These are phyloP conservation scores for Sebastes variabilis DNA, from an alignment of 2,797 vertebrate genomes.

Conservation along the genomic window DNA sequence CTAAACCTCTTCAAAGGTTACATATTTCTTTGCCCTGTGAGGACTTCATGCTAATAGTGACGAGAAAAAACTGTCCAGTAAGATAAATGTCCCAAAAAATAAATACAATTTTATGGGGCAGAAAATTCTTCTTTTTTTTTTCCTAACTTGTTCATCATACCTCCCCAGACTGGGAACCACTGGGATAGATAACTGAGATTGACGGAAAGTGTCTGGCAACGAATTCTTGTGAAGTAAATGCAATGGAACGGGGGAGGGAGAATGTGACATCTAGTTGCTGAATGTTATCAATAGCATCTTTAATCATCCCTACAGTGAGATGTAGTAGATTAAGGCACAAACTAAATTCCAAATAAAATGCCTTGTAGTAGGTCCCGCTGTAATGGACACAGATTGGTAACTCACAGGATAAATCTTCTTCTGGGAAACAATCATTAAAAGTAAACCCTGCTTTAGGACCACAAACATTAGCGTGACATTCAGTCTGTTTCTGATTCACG, in stretches of 20 bases:
- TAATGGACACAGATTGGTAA: background rate
- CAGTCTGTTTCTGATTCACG: slow-evolving; percentile 50
- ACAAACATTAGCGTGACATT: background rate
- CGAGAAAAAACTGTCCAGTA: too few species aligned
- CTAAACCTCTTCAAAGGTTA: background rate
- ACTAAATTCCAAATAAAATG: slow-evolving; percentile 4
- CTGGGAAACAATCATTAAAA: slow-evolving; percentile 4
- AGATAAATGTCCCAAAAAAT: too few species aligned
- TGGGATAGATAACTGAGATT: background rate
- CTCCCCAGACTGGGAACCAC: background rate
- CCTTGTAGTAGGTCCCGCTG: background rate
- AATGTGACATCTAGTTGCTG: too few species aligned
- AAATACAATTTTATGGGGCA: too few species aligned
- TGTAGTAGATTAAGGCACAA: background rate
- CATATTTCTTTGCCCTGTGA: background rate
- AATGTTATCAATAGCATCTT: background rate
- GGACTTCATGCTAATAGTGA: background rate
- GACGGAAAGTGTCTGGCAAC: too few species aligned
- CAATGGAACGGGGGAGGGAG: too few species aligned
- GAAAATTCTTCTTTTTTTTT: background rate
- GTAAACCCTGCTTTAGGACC: slow-evolving; percentile 2
- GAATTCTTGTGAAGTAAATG: too few species aligned
- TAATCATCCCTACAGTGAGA: background rate
- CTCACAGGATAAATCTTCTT: slow-evolving; percentile 12
- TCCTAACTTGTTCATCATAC: background rate